Evolutionary conservation across 2,888 invertebrate species (phyloP), one percentile per base, ranked within the genome.

Genomic region (Ligdia adustata): DNA sequence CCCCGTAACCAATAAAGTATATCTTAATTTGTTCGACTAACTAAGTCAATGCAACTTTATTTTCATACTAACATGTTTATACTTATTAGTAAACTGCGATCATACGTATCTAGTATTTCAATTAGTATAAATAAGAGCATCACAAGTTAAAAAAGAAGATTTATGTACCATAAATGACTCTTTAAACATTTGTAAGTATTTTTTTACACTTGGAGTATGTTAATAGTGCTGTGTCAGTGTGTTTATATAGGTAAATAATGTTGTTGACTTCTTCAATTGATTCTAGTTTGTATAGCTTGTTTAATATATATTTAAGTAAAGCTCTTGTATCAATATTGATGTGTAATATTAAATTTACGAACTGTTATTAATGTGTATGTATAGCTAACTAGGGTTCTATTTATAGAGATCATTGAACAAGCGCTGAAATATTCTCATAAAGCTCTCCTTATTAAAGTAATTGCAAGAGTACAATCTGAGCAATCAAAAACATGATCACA

Each of bases 321-420:
- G 34, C 66, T 68, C 62, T 57, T 65, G 48, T 75, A 73, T 64
- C 48, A 38, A 66, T 73, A 73, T 75, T 76, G 66, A 73, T 47
- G 48, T 81, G 67, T 78, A 75, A 76, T 80, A 70, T 74, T 75
- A 73, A 74, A 75, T 82, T 67, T 81, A 83, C 69, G 72, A 77
- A 74, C 69, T 79, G 83, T 83, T 82, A 81, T 63, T 56, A n/a
- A 22, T 22, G 6, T 18, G 6, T 18, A 45, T 59, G 52, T 64
- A 52, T 67, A 62, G 53, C 52, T 63, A 61, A 56, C 44, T 52
- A 54, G 47, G 31, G 35, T 15, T 42, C 39, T 26, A 26, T 38
- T n/a, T n/a, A n/a, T n/a, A n/a, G n/a, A n/a, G n/a, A n/a, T n/a
- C n/a, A n/a, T n/a, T n/a, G n/a, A n/a, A n/a, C n/a, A n/a, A n/a